Percentiles rank a stretch among this genome's conserved stretches.
These are phyloP conservation scores for Mormyrus iriodes DNA, from an alignment of 2,113 vertebrate species.

Conservation along the genomic window DNA sequence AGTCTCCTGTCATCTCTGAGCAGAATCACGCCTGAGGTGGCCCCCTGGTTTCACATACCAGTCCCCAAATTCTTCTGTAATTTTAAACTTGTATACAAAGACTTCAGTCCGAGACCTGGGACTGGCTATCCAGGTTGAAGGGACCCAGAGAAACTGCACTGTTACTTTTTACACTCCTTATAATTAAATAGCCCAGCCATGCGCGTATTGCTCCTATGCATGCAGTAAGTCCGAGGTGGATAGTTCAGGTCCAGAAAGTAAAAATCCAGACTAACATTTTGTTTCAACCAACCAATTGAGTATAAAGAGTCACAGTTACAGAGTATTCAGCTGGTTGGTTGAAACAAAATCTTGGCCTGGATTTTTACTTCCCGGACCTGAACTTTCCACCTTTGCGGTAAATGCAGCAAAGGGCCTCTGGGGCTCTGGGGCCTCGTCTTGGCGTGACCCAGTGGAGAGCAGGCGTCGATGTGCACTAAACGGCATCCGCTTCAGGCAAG, in stretches of 20 bases:
- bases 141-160: background rate
- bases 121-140: background rate
- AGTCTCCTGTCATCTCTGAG: background rate
- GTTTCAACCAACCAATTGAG: background rate
- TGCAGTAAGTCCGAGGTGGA: background rate
- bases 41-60: background rate
- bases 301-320: background rate
- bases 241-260: background rate
- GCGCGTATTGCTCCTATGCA: background rate
- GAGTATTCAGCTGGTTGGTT: background rate
- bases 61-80: background rate
- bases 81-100: background rate
- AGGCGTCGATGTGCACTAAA: slow-evolving; percentile 12
- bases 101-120: background rate
- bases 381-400: background rate
- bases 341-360: background rate
- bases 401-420: background rate
- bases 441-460: background rate
- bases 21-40: background rate
- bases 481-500: background rate
- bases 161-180: background rate
- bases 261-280: background rate
- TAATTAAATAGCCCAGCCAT: background rate
- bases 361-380: background rate
- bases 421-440: background rate